These are phyloP conservation scores for Luperina nickerlii DNA, from an alignment of 2,888 invertebrate species.

Conservation along the genomic window DNA sequence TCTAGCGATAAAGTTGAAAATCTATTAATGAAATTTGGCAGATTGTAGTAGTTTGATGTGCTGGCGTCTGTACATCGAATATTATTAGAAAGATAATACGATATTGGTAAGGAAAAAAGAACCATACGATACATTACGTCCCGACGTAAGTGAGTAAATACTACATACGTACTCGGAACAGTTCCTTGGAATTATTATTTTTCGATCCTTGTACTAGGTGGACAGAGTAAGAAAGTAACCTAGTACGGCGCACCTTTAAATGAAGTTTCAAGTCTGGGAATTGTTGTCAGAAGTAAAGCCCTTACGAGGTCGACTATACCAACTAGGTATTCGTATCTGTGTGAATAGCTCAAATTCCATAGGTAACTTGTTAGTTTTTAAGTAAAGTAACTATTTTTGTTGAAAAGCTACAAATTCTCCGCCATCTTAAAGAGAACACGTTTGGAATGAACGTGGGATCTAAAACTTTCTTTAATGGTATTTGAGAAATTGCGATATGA, in stretches of 20 bases:
- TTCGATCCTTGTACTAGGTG: background rate
- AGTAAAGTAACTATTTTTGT: conserved; percentile 26
- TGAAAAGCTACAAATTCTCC: conserved; percentile 21
- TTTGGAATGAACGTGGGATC: conserved; percentile 31
- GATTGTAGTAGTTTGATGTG: too few species aligned
- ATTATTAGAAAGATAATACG: background rate
- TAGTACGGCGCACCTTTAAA: background rate
- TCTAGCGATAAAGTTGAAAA: too few species aligned
- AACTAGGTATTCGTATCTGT: background rate
- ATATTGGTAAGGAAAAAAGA: background rate
- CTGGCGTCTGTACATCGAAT: too few species aligned
- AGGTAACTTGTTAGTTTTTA: background rate
- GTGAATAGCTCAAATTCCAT: conserved; percentile 4
- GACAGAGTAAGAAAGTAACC: background rate
- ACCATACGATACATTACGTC: background rate
- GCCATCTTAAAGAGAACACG: conserved; percentile 25
- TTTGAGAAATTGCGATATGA: conserved; percentile 9
- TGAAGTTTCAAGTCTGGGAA: background rate
- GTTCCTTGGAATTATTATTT: background rate
- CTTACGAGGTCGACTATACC: background rate
- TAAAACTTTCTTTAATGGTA: conserved; percentile 18
- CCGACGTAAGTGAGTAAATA: background rate
- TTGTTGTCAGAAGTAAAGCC: background rate
- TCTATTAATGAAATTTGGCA: too few species aligned
- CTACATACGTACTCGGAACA: background rate